These are phyloP conservation scores for Sinocyclocheilus grahami DNA, from an alignment of 2,113 vertebrate species.

Conservation along the genomic window DNA sequence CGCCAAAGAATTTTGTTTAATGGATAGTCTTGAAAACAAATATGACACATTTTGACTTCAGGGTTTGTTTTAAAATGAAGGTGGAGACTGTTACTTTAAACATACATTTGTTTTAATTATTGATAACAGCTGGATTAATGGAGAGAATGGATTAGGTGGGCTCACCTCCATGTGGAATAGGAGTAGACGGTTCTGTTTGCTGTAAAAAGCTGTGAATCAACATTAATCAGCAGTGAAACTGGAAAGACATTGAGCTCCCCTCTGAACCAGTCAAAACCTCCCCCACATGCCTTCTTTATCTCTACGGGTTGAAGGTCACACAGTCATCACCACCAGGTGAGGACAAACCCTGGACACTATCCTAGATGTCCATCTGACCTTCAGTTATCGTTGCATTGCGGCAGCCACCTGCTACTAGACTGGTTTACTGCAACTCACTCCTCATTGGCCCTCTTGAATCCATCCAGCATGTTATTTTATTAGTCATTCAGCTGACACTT, in stretches of 20 bases:
- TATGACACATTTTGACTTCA: background rate
- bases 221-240: constrained; percentile 13
- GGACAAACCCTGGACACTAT: background rate
- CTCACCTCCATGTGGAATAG: background rate
- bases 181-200: background rate
- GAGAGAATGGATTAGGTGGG: constrained; percentile 14
- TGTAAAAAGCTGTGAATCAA: constrained; percentile 20
- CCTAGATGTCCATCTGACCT: constrained; percentile 22
- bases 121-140: background rate
- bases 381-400: constrained; percentile 12
- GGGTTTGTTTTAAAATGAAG: background rate
- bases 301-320: constrained; percentile 13
- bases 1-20: background rate
- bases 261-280: background rate
- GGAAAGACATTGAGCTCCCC: background rate
- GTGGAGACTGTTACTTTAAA: background rate
- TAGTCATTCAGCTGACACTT: constrained; percentile 21
- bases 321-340: background rate
- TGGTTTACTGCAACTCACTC: constrained; percentile 1
- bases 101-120: constrained; percentile 35
- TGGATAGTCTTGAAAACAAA: background rate
- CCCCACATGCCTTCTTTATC: background rate
- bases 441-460: background rate
- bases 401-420: background rate
- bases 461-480: constrained; percentile 7